Base-by-base conservation (phyloP, 2,797 vertebrate species). In the Sebastes iracundus region DNA sequence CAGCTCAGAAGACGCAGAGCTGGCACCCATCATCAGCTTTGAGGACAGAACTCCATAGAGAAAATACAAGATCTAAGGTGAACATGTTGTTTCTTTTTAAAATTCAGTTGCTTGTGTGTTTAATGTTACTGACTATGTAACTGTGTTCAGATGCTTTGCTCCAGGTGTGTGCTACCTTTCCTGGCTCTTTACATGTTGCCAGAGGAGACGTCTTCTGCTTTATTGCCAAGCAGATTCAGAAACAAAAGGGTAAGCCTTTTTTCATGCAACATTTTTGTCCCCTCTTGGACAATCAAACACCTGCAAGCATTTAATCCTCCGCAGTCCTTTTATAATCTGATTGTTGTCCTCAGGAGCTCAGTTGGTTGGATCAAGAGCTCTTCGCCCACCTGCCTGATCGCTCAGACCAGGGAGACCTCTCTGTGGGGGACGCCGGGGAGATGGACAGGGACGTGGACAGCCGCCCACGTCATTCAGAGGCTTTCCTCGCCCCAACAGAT, bases 121-220 rank as follows among this genome's bases (percentile, higher is more conserved):
- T 7, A 0, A 6, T 46, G 30, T 23, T 9, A 9, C 22, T 82
- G 33, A 79, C 2, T n/a, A 1, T 75, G 20, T 27, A 7, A 0
- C 23, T 60, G 35, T 53, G 18, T 10, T 18, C 87, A 96, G 96
- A 96, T 96, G 96, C 68, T 89, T 75, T 88, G 72, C 78, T 90
- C 80, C 86, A 94, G 87, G 77, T 90, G 91, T 87, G 81, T 94
- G 75, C 56, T 96, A 3, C 87, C 90, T 6, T 7, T 93, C 16
- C 86, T 96, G 87, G 88, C 86, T 64, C 84, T 95, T 14, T 92
- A 82, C 72, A 74, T 96, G 85, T n/a, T 95, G 62, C 82, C 94
- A 75, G 89, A 95, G 27, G 85, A 93, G 30, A 80, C 91, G 16
- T 92, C 87, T 81, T 91, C 94, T 4, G 93, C 92, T 11, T 80